Percentiles rank a stretch among this genome's conserved stretches.
These are phyloP conservation scores for Lophotis ruficrista DNA, from an alignment of 2,113 vertebrate species.

Conservation along the genomic window DNA sequence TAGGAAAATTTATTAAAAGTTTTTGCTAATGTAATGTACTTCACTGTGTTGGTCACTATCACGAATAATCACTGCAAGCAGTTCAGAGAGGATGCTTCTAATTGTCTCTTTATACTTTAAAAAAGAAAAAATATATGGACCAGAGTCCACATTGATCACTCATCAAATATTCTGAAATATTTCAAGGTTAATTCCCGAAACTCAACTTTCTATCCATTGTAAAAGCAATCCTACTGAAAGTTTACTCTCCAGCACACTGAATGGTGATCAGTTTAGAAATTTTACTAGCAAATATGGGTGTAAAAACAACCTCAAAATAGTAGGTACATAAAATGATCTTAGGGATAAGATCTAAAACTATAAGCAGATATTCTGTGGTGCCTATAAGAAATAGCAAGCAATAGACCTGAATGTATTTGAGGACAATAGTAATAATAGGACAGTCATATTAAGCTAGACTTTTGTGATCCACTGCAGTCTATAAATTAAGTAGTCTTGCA, in stretches of 20 bases:
- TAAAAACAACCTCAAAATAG: background rate
- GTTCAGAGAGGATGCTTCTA: background rate
- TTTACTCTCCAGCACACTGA: background rate
- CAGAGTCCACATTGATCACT: background rate
- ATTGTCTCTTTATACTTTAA: background rate
- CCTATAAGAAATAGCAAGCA: background rate
- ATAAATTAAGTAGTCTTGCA: background rate
- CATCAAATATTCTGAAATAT: background rate
- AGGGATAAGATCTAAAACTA: background rate
- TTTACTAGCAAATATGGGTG: background rate
- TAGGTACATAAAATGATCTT: background rate
- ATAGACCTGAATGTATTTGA: background rate
- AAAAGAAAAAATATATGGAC: background rate
- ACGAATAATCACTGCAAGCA: background rate
- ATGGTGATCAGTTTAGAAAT: background rate
- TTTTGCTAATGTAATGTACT: background rate
- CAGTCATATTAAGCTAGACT: background rate
- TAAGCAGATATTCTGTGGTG: background rate
- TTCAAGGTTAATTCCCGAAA: background rate
- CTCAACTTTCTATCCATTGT: background rate
- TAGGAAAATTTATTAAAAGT: constrained; percentile 67
- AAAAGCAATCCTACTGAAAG: background rate
- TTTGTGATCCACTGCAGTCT: background rate
- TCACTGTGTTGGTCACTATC: background rate
- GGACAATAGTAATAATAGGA: background rate